Percentiles rank a stretch among this genome's conserved stretches.
These are phyloP conservation scores for Caenorhabditis zanzibari DNA, from an alignment of 2,888 invertebrate genomes.

Conservation along the genomic window DNA sequence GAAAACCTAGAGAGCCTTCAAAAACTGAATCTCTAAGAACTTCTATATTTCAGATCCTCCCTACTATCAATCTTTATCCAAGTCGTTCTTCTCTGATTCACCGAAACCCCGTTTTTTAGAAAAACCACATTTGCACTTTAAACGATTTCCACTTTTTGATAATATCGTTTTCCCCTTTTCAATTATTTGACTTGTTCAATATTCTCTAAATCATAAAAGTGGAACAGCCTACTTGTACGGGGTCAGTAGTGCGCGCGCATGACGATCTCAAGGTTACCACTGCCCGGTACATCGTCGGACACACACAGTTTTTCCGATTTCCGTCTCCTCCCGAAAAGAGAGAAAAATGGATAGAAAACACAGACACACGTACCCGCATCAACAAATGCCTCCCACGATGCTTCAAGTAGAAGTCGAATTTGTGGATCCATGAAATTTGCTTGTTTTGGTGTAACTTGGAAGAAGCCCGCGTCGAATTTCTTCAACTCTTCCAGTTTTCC, in stretches of 20 bases:
- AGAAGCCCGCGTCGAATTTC: constrained; percentile 84
- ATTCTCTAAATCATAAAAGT: constrained; percentile 43
- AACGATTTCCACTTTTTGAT: background rate
- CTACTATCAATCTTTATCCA: background rate
- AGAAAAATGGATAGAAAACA: constrained; percentile 9
- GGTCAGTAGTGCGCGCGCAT: constrained; percentile 60
- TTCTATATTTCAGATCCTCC: no score
- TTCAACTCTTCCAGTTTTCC: constrained; percentile 85
- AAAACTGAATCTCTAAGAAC: no score
- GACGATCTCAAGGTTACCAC: constrained; percentile 57
- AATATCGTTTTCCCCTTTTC: constrained; percentile 23
- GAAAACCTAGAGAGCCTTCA: no score
- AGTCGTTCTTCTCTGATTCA: background rate
- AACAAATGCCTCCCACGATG: constrained; percentile 94
- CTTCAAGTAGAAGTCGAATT: constrained; percentile 92
- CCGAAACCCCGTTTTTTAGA: background rate
- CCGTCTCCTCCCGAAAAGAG: constrained; percentile 33
- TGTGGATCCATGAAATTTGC: constrained; percentile 92
- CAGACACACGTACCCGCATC: constrained; percentile 88
- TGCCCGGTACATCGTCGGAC: constrained; percentile 48
- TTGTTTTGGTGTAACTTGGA: constrained; percentile 82
- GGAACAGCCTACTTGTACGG: constrained; percentile 51
- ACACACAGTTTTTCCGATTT: constrained; percentile 45
- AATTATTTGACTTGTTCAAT: constrained; percentile 41
- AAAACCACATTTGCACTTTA: constrained; percentile 2